Evolutionary conservation across 1,140 invertebrate species (phyloP), one percentile per base, ranked within the genome.

Genomic region (Drosophila trapezifrons): DNA sequence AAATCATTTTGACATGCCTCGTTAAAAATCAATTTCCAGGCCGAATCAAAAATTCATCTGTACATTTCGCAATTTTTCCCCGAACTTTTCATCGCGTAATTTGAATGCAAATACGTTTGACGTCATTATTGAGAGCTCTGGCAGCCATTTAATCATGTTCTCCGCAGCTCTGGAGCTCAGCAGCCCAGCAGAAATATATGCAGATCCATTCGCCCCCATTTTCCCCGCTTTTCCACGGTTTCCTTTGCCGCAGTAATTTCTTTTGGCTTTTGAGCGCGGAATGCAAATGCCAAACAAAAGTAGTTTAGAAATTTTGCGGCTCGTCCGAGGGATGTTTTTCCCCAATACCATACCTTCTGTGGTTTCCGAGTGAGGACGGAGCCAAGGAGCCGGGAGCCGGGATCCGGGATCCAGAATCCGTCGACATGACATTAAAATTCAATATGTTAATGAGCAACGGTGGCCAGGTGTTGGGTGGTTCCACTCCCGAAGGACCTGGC

Each of bases 401-500:
- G 3, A 29, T 29, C 29, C 29, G 8, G 29, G 29, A 40, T 29
- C 38, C 55, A 27, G 55, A 25, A 70, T 64, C 55, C 47, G 56
- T 60, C 72, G 76, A 76, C 73, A 77, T 80, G 81, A 77, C 81
- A 84, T 84, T 84, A 78, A 80, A 84, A 84, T 84, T 84, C 81
- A 84, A 84, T 84, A 84, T 84, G 81, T 84, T 84, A 84, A 84
- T 84, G 81, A 85, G 81, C 25, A 29, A 58, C 38, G 63, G 73
- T 67, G 64, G 71, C 54, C 66, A 84, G 80, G 80, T 76, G 71
- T 38, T 76, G 59, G 66, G 54, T 43, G 57, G 40, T 63, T 45
- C 74, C 60, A 32, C 32, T 27, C 58, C 43, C 60, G 18, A 2
- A 54, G 51, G 51, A 54, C 32, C 37, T n/a, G 7, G 37, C 49